phyloP scores from a whole-genome alignment of 2,797 vertebrate genomes.

The Natrix natrix region DNA sequence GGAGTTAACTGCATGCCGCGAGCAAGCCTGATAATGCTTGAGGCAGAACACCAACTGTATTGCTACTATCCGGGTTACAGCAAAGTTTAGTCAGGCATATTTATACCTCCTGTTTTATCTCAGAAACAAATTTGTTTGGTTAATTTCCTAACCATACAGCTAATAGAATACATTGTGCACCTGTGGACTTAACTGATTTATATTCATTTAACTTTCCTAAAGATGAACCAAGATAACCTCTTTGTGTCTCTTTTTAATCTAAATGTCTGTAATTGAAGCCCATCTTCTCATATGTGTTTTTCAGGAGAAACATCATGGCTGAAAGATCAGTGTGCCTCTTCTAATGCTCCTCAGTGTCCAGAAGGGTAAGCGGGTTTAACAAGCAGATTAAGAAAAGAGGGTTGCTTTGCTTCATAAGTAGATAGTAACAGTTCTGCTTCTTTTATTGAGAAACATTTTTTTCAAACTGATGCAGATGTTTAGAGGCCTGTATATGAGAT shows the following conservation, averaged over 20 bases:
- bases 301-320: constrained; percentile 70
- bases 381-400: not conserved
- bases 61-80: not conserved
- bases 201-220: not conserved
- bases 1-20: too few relatives aligned
- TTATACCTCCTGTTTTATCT: not conserved
- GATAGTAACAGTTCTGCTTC: not conserved
- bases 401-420: not conserved
- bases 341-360: constrained; percentile 68
- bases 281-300: constrained; percentile 32
- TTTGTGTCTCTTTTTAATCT: not conserved
- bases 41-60: not conserved
- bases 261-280: not conserved
- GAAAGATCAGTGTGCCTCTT: constrained; percentile 58
- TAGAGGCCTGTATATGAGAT: constrained; percentile 27
- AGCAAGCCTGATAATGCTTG: too few relatives aligned
- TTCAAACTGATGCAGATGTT: constrained; percentile 21
- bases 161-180: not conserved
- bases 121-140: not conserved
- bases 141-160: not conserved
- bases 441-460: not conserved
- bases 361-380: constrained; percentile 59
- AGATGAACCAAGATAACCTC: not conserved
- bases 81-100: not conserved
- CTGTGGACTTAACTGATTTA: not conserved